Conservation (phyloP, 2,888 invertebrate species). For the Drosophila austrosaltans region DNA sequence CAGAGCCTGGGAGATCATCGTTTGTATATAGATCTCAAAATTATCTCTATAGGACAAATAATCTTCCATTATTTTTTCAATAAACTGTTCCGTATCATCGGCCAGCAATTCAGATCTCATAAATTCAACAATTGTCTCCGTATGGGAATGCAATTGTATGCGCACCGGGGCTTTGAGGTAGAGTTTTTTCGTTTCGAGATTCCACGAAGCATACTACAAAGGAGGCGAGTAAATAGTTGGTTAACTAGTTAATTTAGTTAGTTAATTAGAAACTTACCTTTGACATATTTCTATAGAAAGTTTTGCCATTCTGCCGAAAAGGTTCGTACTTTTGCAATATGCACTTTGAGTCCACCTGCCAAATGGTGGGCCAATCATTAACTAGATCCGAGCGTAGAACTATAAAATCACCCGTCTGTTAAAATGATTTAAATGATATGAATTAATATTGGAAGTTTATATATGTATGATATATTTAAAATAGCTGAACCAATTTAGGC, state of each 20-base stretch:
- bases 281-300: conserved; percentile 93
- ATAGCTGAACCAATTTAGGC: no score
- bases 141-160: conserved; percentile 89
- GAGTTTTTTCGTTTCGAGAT: conserved; percentile 90
- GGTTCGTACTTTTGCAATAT: conserved; percentile 92
- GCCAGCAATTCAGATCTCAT: conserved; percentile 89
- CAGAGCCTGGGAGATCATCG: conserved; percentile 94
- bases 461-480: no score
- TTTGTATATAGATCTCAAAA: conserved; percentile 96
- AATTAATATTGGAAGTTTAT: neutral
- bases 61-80: conserved; percentile 90
- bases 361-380: conserved; percentile 93
- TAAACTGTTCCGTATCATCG: conserved; percentile 87
- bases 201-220: conserved; percentile 92
- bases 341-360: conserved; percentile 95
- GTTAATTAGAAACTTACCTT: conserved; percentile 85
- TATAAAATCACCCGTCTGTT: conserved; percentile 94
- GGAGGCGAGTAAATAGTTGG: neutral
- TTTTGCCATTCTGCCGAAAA: conserved; percentile 91
- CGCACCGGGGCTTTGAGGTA: conserved; percentile 92
- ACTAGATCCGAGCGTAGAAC: conserved; percentile 92
- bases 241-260: no score
- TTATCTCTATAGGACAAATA: conserved; percentile 92
- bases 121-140: conserved; percentile 92
- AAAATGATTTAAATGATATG: neutral